Percentiles rank a stretch among this genome's conserved stretches.
phyloP scores from a whole-genome alignment of 2,888 invertebrate genomes.

The Himalopsyche kuldschensis region DNA sequence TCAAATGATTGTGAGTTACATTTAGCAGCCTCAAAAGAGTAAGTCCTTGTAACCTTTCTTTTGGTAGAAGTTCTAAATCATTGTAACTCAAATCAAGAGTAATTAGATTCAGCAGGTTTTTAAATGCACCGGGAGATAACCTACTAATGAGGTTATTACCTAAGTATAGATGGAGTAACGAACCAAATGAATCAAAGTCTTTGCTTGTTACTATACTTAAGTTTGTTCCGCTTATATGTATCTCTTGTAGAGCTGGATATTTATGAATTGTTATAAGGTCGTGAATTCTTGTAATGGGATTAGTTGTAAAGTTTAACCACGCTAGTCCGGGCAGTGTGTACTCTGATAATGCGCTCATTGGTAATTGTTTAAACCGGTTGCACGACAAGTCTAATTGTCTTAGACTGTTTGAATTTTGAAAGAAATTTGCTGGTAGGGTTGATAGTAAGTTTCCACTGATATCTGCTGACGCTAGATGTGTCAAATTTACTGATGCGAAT shows the following conservation, averaged over 20 bases:
- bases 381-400: constrained; percentile 76
- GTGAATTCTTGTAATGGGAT: constrained; percentile 76
- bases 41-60: constrained; percentile 81
- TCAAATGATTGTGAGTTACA: constrained; percentile 80
- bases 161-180: constrained; percentile 73
- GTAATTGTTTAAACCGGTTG: constrained; percentile 80
- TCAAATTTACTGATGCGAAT: constrained; percentile 74
- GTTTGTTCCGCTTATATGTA: constrained; percentile 79
- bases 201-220: constrained; percentile 80
- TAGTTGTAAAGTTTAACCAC: constrained; percentile 81
- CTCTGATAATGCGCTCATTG: constrained; percentile 74
- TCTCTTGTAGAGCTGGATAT: constrained; percentile 79
- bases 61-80: constrained; percentile 79
- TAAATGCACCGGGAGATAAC: constrained; percentile 84
- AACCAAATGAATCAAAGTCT: constrained; percentile 83
- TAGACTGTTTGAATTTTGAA: constrained; percentile 70
- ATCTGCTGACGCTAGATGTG: constrained; percentile 73
- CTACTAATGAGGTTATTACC: constrained; percentile 74
- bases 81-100: constrained; percentile 82
- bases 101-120: constrained; percentile 72
- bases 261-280: constrained; percentile 70
- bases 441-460: constrained; percentile 75
- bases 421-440: constrained; percentile 79
- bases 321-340: constrained; percentile 71
- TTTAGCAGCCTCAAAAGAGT: constrained; percentile 74